Base-by-base conservation (phyloP, 2,888 invertebrate species). In the Eucriotettix oculatus region DNA sequence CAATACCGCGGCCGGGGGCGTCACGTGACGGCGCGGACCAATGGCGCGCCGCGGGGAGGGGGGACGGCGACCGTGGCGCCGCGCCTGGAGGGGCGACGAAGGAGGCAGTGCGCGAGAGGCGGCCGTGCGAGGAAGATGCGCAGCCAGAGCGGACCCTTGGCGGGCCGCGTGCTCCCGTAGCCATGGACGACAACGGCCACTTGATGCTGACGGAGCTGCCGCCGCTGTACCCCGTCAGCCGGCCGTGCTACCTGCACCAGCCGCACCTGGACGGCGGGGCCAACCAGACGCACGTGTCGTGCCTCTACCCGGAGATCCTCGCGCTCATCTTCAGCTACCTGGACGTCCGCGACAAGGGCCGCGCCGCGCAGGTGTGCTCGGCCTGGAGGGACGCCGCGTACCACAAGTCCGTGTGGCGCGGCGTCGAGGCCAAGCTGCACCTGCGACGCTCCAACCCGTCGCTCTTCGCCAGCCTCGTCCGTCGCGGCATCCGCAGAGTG, bases 361-460 rank as follows among this genome's bases (percentile, higher is more conserved):
- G 90, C 54, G 94, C 88, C 17, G 91, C 94, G 3, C 92, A 92
- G 75, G 93, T 94, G 64, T 91, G 90, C 73, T 80, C 83, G 60
- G 78, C 87, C 61, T 96, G 95, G 94, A 78, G 92, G 62, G 94
- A 95, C 70, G 94, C 94, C 55, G 88, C 91, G 42, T 94, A 95
- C 74, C 86, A 90, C 68, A 87, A 91, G 68, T 88, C 88, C 52
- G 93, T 96, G 17, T 96, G 96, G 96, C 84, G 90, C 66, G 92
- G 92, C 58, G 92, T 93, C 43, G 92, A 93, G 71, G 94, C 95
- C 1, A 87, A 90, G 67, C 75, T 96, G 64, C 95, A 96, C 72
- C 79, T 96, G 57, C 80, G 90, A 64, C 80, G 87, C 67, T 85
- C 91, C 64, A 86, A 89, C 64, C 87, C 89, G 14, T 86, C 87